A percentile compares a stretch with the other conserved stretches of the same genome.
These are phyloP conservation scores for Eupelmus urozonus DNA, from an alignment of 2,888 invertebrate species.

Conservation along the genomic window DNA sequence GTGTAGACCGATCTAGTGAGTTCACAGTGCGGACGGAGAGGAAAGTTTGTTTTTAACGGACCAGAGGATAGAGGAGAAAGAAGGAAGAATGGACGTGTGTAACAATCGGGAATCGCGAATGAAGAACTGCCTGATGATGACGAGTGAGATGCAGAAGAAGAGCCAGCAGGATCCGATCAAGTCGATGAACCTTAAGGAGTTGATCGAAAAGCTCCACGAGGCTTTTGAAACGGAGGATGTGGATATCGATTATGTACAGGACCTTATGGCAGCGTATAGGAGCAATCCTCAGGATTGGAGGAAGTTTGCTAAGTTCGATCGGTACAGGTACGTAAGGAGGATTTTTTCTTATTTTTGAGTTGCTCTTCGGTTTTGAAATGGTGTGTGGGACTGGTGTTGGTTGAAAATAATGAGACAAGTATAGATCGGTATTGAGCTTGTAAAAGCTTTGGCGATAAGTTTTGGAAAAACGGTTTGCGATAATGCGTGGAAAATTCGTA, in stretches of 20 bases:
- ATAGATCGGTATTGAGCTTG: no score
- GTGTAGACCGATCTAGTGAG: no score
- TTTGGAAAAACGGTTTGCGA: no score
- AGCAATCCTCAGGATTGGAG: slow-evolving; percentile 95
- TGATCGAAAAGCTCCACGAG: slow-evolving; percentile 84
- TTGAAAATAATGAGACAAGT: no score
- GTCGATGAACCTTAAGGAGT: slow-evolving; percentile 79
- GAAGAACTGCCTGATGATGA: slow-evolving; percentile 1
- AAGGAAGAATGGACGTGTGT: slow-evolving; percentile 65
- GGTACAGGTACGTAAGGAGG: slow-evolving; percentile 83
- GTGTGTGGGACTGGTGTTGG: no score
- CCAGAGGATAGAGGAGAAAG: background rate
- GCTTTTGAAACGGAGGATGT: slow-evolving; percentile 90
- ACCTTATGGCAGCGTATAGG: slow-evolving; percentile 88
- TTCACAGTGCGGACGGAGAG: no score
- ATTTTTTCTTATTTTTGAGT: no score
- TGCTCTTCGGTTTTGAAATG: no score
- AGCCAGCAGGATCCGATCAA: slow-evolving; percentile 46
- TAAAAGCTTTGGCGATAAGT: no score
- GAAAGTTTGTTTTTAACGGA: no score
- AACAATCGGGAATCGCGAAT: slow-evolving; percentile 52
- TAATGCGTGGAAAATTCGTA: no score
- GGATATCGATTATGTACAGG: slow-evolving; percentile 93
- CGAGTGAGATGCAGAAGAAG: background rate
- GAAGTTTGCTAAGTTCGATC: slow-evolving; percentile 95